phyloP scores from a whole-genome alignment of 2,113 vertebrate species.

The Tychaedon coryphoeus region DNA sequence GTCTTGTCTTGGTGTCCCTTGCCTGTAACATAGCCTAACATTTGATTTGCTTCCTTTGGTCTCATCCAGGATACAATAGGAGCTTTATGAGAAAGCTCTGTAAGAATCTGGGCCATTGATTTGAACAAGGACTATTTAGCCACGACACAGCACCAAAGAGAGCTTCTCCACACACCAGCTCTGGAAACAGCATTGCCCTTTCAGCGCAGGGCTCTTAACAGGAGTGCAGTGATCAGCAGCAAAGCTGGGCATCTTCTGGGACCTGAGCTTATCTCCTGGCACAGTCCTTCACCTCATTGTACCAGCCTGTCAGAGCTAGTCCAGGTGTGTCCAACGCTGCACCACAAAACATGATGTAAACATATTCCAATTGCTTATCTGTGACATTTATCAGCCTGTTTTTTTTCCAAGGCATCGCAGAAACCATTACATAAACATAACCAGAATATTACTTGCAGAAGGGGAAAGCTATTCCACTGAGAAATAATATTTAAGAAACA shows the following conservation, averaged over 20 bases:
- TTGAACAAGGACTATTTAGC: background rate
- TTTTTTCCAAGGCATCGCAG: background rate
- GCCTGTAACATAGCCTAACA: slow-evolving; percentile 18
- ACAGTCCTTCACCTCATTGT: background rate
- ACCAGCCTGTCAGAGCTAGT: background rate
- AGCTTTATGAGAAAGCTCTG: slow-evolving; percentile 10
- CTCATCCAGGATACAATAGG: background rate
- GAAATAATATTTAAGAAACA: background rate
- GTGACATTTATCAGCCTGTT: background rate
- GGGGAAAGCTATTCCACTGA: background rate
- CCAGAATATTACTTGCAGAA: background rate
- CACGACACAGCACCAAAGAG: background rate
- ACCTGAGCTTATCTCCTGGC: background rate
- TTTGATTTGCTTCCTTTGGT: background rate
- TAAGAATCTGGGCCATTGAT: slow-evolving; percentile 17
- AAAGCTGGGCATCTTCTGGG: background rate
- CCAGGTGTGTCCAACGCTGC: background rate
- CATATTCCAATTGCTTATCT: background rate
- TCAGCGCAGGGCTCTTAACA: background rate
- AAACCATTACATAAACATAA: background rate
- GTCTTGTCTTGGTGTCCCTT: background rate
- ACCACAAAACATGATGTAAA: background rate
- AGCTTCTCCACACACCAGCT: background rate
- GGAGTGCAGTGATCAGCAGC: background rate
- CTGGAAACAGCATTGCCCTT: background rate